phyloP scores from a whole-genome alignment of 2,888 invertebrate genomes.

The Pheosia tremula region DNA sequence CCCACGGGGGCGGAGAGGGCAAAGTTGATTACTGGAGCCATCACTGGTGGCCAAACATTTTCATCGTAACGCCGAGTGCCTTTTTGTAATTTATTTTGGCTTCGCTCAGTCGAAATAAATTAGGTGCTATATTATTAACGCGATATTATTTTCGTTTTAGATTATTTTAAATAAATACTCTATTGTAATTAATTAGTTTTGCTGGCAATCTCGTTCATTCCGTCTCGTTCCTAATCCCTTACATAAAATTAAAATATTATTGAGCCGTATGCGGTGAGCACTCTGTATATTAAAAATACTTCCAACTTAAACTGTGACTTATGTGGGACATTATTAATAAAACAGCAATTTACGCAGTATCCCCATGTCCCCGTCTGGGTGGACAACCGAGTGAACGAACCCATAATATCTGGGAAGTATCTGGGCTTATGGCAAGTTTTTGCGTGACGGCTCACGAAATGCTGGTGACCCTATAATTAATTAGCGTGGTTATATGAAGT shows the following conservation, averaged over 20 bases:
- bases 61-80: slow-evolving; percentile 14
- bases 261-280: no score
- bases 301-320: no score
- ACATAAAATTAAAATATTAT: no score
- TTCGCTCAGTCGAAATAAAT: slow-evolving; percentile 1
- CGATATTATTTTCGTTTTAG: not conserved
- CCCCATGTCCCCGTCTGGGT: not conserved
- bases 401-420: not conserved
- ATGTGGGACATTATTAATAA: not conserved
- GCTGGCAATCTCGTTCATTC: not conserved
- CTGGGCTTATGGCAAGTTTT: slow-evolving; percentile 19
- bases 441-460: slow-evolving; percentile 13
- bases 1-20: slow-evolving; percentile 25
- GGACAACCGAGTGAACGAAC: not conserved
- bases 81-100: slow-evolving; percentile 8
- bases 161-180: not conserved
- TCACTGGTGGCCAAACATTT: slow-evolving; percentile 31
- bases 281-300: no score
- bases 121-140: not conserved
- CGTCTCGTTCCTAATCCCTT: no score
- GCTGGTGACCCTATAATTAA: slow-evolving; percentile 33
- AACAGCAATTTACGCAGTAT: not conserved
- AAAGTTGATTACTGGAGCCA: slow-evolving; percentile 50
- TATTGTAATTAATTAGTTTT: no score
- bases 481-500: slow-evolving; percentile 39